Evolutionary conservation across 2,797 vertebrate species (phyloP).

Genomic region (Halcyon chelicuti): DNA sequence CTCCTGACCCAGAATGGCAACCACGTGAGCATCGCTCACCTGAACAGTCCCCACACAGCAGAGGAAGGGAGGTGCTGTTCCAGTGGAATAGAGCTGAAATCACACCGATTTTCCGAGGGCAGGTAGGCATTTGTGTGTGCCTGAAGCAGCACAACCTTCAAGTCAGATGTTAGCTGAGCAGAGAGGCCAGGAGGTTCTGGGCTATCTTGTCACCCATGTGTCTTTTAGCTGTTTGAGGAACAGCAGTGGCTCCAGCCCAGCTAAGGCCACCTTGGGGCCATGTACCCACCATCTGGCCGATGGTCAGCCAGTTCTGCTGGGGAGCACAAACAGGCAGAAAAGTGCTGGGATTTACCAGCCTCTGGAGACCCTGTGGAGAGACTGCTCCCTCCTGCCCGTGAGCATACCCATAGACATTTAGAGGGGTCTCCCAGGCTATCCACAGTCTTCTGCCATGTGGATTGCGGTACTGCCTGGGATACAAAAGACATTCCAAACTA

Average conservation of each 20-base stretch:
- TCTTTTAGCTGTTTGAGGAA: background rate
- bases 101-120: background rate
- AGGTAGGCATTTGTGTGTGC: background rate
- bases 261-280: fast-evolving
- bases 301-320: background rate
- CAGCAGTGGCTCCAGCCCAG: background rate
- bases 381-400: background rate
- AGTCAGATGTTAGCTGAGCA: fast-evolving
- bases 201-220: background rate
- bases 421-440: background rate
- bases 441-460: background rate
- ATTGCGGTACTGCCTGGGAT: background rate
- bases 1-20: background rate
- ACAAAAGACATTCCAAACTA: background rate
- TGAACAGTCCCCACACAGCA: background rate
- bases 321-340: background rate
- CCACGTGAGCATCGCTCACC: background rate
- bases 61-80: background rate
- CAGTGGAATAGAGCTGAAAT: background rate
- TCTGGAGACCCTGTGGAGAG: background rate
- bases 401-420: background rate
- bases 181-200: background rate
- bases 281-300: background rate
- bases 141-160: background rate
- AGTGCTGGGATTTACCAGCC: background rate